Evolutionary conservation across 2,888 invertebrate genomes (phyloP).

Genomic region (Ptilodon capucinus): DNA sequence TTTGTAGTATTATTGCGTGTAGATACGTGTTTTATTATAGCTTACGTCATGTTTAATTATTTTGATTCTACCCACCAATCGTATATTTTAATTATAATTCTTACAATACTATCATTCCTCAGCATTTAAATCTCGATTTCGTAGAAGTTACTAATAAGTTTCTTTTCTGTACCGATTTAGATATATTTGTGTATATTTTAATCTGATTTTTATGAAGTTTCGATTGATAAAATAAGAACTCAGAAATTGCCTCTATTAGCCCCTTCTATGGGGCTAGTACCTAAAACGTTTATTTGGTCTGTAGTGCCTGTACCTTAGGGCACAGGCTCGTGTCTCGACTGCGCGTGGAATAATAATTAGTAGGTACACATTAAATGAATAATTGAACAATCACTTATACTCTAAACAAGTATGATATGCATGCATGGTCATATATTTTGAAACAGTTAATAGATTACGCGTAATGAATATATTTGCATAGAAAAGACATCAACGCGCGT

Average conservation of each 20-base stretch:
- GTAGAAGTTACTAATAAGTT: no score
- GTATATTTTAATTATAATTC: no score
- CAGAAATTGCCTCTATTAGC: no score
- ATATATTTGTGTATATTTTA: no score
- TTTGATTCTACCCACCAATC: neutral
- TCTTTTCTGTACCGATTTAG: no score
- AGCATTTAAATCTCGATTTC: no score
- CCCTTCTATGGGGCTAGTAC: no score
- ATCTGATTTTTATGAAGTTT: no score
- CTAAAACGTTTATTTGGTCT: no score
- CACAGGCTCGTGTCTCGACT: neutral
- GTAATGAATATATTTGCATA: slow-evolving; percentile 27
- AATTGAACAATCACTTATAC: neutral
- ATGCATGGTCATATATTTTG: neutral
- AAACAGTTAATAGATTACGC: neutral
- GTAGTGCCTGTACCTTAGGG: no score
- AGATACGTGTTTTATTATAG: neutral
- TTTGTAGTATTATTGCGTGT: slow-evolving; percentile 3
- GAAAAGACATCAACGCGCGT: slow-evolving; percentile 55
- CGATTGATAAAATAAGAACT: no score
- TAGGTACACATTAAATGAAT: neutral
- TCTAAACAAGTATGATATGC: neutral
- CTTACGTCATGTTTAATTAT: neutral
- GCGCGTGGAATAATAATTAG: neutral
- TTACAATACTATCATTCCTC: no score